These are phyloP conservation scores for Amphimedon queenslandica DNA, from an alignment of 37 sponge, comb jelly and placozoan genomes.

Conservation along the genomic window DNA sequence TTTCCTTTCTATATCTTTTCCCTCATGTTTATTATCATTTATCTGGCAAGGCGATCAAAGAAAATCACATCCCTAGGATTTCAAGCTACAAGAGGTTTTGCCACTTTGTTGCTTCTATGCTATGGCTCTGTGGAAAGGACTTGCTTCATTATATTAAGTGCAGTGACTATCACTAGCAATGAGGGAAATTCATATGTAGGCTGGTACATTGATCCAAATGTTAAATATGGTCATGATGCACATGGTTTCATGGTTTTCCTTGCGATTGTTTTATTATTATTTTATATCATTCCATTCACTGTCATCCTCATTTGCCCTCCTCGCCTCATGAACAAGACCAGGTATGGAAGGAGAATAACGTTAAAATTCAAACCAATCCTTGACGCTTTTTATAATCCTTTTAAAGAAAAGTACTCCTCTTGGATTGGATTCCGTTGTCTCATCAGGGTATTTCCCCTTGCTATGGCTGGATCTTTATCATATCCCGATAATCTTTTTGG, in stretches of 20 bases:
- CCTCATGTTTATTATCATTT: slow-evolving; percentile 13
- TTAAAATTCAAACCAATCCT: slow-evolving; percentile 25
- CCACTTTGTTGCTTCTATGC: slow-evolving; percentile 29
- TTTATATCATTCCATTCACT: slow-evolving; percentile 41
- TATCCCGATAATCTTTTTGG: background rate
- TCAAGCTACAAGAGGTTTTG: slow-evolving; percentile 31
- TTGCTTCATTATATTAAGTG: slow-evolving; percentile 21
- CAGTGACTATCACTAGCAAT: background rate
- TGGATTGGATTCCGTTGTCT: slow-evolving; percentile 36
- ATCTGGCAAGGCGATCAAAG: background rate
- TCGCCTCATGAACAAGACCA: background rate
- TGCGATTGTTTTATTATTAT: slow-evolving; percentile 10
- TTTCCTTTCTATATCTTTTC: slow-evolving; percentile 46
- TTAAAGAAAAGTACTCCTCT: slow-evolving; percentile 14
- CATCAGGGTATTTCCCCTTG: slow-evolving; percentile 1
- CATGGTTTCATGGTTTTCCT: slow-evolving; percentile 13
- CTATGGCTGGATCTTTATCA: background rate
- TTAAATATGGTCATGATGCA: slow-evolving; percentile 23
- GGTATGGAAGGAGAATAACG: background rate
- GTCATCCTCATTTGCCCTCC: slow-evolving; percentile 14
- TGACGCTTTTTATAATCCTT: slow-evolving; percentile 38
- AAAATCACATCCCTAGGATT: background rate
- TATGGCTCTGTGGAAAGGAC: slow-evolving; percentile 19
- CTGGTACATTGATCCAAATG: slow-evolving; percentile 43
- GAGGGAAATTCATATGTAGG: background rate